Base-by-base conservation (phyloP, 2,888 invertebrate genomes). In the Archips crataeganus region DNA sequence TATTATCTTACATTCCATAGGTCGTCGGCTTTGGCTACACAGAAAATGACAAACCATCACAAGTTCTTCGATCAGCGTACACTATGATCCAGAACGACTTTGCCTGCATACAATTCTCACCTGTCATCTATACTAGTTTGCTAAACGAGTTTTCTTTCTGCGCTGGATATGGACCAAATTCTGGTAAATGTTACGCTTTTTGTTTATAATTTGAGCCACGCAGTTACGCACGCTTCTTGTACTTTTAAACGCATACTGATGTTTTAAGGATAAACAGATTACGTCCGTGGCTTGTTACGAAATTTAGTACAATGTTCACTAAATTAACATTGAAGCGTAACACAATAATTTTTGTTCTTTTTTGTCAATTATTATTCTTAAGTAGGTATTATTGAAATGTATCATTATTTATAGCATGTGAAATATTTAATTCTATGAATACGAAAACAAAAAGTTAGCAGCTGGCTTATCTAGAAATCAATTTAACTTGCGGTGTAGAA, bases 71-170 rank as follows among this genome's bases (percentile, higher is more conserved):
- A 76, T 87, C 94, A 6, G 90, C 94, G 0, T 87, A 94, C 71
- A 89, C 95, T 9, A 87, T 94, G 73, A 89, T 96, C 1, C 93
- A 96, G 15, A 86, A 92, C 15, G 92, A 95, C 63, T 83, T 90
- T 0, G 88, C 91, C 0, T 96, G 96, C 80, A 88, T 95, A 2
- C 77, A 86, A 1, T 90, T 90, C 69, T 91, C 94, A 61, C 89
- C 89, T 0, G 82, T 84, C 3, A 90, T 95, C 49, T 96, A 96
- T 81, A 81, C 85, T 23, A 91, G 90, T 74, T 92, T 95, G 68
- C 80, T 96, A n/a, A 95, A 95, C 69, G 95, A 95, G 77, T 95
- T 96, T 66, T 94, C 95, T 1, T 95, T 96, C 80, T 96, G 96
- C 81, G 96, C 95, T 70, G 96, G 96, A 66, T 95, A 95, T 87